Base-by-base conservation (phyloP, 2,888 invertebrate genomes). In the Coecobrya sp. region DNA sequence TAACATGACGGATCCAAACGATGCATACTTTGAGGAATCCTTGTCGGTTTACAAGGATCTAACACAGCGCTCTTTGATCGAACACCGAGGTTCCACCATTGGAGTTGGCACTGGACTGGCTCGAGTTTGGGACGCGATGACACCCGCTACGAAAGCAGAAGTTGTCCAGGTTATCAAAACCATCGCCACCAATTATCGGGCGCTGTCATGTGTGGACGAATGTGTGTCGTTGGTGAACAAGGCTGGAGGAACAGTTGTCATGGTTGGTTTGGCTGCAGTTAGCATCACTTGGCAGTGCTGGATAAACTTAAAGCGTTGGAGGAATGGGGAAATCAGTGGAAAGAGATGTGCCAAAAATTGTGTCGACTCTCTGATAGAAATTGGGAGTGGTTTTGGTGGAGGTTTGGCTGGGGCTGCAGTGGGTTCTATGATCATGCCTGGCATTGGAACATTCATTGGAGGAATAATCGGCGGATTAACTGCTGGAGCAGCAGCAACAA, bases 281-380 rank as follows among this genome's bases (percentile, higher is more conserved):
- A 8, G 16, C 0, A 25, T 92, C 11, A 25, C 59, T 5, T 87
- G 62, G 49, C 81, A 82, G 5, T 30, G 30, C 10, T n/a, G 25
- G 0, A 42, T 27, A 45, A 92, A 76, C 85, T 19, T 92, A 10
- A 42, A 30, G 52, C 84, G 49, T 16, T 92, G 92, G 92, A 84
- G 62, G 87, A 49, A 62, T 7, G 92, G 92, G 8, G 84, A 92
- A 88, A 92, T 92, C 10, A 73, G 73, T 22, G 92, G 92, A 4
- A 88, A 59, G 36, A 25, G 92, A 8, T 92, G 92, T 52, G 52
- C 68, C 62, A 88, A 88, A 76, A 88, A 73, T 49, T 42, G 68
- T 45, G 22, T 92, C 0, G 88, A 88, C n/a, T 73, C 87, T 0
- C 8, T 81, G 16, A 16, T 45, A 3, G 42, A 82, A 19, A 45